Evolutionary conservation across 2,113 vertebrate genomes (phyloP), one percentile per base, ranked within the genome.

Genomic region (Engystomops pustulosus): DNA sequence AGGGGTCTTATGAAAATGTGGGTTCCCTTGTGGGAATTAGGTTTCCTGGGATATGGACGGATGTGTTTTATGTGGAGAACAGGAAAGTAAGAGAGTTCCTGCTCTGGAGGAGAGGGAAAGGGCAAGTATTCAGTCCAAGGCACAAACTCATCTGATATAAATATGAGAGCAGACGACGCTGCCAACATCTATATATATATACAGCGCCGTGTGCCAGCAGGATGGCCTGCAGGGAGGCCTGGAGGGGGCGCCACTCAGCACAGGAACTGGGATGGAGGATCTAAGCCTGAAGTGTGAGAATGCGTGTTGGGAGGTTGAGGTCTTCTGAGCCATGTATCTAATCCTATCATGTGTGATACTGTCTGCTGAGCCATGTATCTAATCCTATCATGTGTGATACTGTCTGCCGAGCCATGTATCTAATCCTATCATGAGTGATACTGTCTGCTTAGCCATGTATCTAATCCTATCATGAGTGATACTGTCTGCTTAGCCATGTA

Each of bases 181-280:
- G 78, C 78, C 78, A 67, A 44, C 7, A 0, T 80, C 78, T 67
- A 80, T 32, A 60, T 62, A 60, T 62, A 79, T 79, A 60, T 20
- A 1, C 36, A 41, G 18, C 12, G 1, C 47, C 7, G 25, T 34
- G 74, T 20, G 25, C 14, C 45, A 4, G 27, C 15, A 9, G 27
- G 20, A n/a, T n/a, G n/a, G n/a, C n/a, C n/a, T n/a, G n/a, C n/a
- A 3, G 47, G 65, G 27, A 11, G 27, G 23, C 60, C 23, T 65
- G 60, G 27, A 45, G 44, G 44, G 44, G 44, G 44, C 44, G 1
- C 44, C 44, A 7, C 44, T 45, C 44, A 45, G 44, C 0, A 45
- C 44, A 11, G 14, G 2, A 8, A 45, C 44, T 45, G 2, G 6
- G 44, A 45, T 6, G 17, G 51, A 11, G 53, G 23, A 58, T 58